These are phyloP conservation scores for Spinus pinus DNA, from an alignment of 2,797 vertebrate genomes.

Conservation along the genomic window DNA sequence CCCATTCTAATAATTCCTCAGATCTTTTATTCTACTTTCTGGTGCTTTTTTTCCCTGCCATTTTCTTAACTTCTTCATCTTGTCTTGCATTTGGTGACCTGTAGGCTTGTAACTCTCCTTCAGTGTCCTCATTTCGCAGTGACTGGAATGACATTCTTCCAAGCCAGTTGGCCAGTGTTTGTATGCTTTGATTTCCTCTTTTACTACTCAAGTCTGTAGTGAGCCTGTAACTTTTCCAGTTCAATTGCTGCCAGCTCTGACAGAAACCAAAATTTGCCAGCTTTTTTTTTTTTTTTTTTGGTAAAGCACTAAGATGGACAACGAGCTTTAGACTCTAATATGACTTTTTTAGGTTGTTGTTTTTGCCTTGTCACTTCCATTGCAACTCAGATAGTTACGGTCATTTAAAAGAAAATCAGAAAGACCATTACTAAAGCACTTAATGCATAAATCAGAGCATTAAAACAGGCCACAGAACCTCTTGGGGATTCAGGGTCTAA, in stretches of 20 bases:
- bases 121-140: not conserved
- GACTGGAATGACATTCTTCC: constrained; percentile 30
- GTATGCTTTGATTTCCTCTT: constrained; percentile 36
- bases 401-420: not conserved
- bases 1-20: not conserved
- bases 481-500: not conserved
- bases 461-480: not conserved
- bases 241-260: constrained; percentile 13
- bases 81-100: not conserved
- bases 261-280: not conserved
- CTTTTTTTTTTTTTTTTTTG: not conserved
- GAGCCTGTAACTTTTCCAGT: constrained; percentile 35
- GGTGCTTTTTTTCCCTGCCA: not conserved
- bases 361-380: not conserved
- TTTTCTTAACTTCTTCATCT: not conserved
- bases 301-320: not conserved
- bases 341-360: not conserved
- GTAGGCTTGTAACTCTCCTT: not conserved
- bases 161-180: not conserved
- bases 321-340: not conserved
- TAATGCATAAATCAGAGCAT: constrained; percentile 1
- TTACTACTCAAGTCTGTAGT: constrained; percentile 21
- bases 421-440: not conserved
- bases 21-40: not conserved
- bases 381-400: not conserved